Evolutionary conservation across 2,113 vertebrate species (phyloP).

Genomic region (Ia io): DNA sequence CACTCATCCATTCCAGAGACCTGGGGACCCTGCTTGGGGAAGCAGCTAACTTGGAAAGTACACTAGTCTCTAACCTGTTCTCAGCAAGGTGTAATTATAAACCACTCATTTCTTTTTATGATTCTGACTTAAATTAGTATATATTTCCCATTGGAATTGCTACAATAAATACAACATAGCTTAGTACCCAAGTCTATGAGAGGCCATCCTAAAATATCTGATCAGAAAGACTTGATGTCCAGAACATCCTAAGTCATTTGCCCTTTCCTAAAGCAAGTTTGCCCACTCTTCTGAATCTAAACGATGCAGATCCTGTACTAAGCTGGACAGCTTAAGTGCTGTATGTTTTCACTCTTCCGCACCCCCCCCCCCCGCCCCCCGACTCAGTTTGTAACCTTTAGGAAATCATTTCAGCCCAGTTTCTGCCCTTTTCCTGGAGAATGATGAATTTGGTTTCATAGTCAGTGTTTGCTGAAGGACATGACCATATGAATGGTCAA

Average conservation of each 20-base stretch:
- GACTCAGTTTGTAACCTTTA: conserved; percentile 41
- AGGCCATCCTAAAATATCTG: not conserved
- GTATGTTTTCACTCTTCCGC: not conserved
- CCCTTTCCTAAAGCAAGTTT: not conserved
- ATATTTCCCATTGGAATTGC: not conserved
- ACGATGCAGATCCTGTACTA: not conserved
- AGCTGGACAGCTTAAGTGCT: not conserved
- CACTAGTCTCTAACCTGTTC: conserved; percentile 40
- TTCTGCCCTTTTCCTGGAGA: conserved; percentile 47
- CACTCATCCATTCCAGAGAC: conserved; percentile 65
- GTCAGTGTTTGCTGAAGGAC: conserved; percentile 55
- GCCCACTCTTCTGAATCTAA: not conserved
- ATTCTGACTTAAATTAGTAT: conserved; percentile 54
- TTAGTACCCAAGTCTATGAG: not conserved
- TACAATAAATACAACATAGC: not conserved
- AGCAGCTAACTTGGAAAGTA: conserved; percentile 61
- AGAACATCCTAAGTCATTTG: not conserved
- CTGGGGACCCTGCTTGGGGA: conserved; percentile 46
- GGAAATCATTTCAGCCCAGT: conserved; percentile 23
- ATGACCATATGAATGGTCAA: not conserved
- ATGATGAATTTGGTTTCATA: conserved; percentile 50
- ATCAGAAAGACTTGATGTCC: not conserved
- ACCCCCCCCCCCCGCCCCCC: not conserved
- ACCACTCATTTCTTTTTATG: conserved; percentile 27
- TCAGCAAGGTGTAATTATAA: conserved; percentile 27